A percentile compares a stretch with the other conserved stretches of the same genome.
phyloP scores from a whole-genome alignment of 2,888 invertebrate genomes.

The Amiota mariae region DNA sequence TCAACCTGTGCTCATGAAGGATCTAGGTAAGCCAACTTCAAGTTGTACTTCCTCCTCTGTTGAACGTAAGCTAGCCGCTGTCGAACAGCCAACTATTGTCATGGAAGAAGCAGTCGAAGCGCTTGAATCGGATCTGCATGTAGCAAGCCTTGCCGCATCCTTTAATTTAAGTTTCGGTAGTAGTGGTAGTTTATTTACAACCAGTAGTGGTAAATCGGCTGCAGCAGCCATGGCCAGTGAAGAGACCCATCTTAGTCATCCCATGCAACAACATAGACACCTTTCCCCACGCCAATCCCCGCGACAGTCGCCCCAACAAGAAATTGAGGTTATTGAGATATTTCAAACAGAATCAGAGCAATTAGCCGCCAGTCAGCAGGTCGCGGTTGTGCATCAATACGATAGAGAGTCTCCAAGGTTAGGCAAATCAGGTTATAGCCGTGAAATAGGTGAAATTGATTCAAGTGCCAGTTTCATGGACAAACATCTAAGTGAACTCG shows the following conservation, averaged over 20 bases:
- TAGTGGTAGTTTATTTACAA: slow-evolving; percentile 68
- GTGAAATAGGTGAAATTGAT: slow-evolving; percentile 46
- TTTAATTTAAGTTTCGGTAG: slow-evolving; percentile 71
- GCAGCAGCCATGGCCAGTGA: slow-evolving; percentile 33
- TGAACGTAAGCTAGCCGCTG: neutral
- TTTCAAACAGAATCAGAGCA: slow-evolving; percentile 70
- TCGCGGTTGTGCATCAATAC: slow-evolving; percentile 71
- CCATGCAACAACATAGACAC: slow-evolving; percentile 56
- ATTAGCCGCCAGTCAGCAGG: slow-evolving; percentile 65
- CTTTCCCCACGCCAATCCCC: slow-evolving; percentile 69
- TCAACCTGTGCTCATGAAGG: slow-evolving; percentile 90
- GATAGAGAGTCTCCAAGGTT: slow-evolving; percentile 57
- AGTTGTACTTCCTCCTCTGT: slow-evolving; percentile 42
- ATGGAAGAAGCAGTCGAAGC: slow-evolving; percentile 42
- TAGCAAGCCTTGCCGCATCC: slow-evolving; percentile 64
- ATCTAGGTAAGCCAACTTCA: slow-evolving; percentile 84
- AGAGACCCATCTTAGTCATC: slow-evolving; percentile 34
- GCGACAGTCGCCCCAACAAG: slow-evolving; percentile 72
- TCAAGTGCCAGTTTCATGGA: slow-evolving; percentile 70
- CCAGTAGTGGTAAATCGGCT: slow-evolving; percentile 42
- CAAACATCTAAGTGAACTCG: slow-evolving; percentile 72
- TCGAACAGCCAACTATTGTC: slow-evolving; percentile 25
- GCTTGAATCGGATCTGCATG: slow-evolving; percentile 63
- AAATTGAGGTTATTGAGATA: slow-evolving; percentile 72
- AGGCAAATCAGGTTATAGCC: slow-evolving; percentile 41